Conservation (phyloP, 2,113 vertebrate species). For the Cynopterus brachyotis region DNA sequence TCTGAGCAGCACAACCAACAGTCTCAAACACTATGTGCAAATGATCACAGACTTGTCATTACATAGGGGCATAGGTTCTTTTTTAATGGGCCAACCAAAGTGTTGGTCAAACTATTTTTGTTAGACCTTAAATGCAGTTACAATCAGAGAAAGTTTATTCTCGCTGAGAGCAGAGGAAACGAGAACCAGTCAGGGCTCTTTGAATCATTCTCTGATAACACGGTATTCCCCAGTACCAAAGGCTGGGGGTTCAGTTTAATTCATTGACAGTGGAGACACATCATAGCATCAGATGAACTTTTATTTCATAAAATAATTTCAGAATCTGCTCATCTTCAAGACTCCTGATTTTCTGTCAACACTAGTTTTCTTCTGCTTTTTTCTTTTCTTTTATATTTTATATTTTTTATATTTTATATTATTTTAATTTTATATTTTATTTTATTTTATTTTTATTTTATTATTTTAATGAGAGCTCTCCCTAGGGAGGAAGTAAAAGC, state of each 20-base stretch:
- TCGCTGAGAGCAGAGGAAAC: neutral
- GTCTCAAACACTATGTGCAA: neutral
- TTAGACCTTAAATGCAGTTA: neutral
- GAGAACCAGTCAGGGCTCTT: neutral
- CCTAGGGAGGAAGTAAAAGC: slow-evolving; percentile 20
- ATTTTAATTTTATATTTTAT: too few species aligned
- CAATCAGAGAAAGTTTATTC: neutral
- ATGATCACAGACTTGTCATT: neutral
- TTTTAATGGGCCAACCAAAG: neutral
- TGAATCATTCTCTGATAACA: neutral
- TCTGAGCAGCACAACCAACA: fast-evolving
- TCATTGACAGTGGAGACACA: neutral
- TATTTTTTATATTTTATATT: neutral
- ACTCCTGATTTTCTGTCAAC: slow-evolving; percentile 52
- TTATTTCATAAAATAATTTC: neutral
- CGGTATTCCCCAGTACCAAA: neutral
- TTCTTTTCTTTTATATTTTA: too few species aligned
- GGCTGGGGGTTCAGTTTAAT: neutral
- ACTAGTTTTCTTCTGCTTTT: neutral
- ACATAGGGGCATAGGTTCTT: neutral
- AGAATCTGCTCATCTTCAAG: neutral
- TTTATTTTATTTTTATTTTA: too few species aligned
- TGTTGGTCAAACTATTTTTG: neutral
- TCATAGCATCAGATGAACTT: neutral
- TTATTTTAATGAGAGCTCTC: slow-evolving; percentile 20